phyloP scores from a whole-genome alignment of 2,888 invertebrate species.

The Sturmia bella region DNA sequence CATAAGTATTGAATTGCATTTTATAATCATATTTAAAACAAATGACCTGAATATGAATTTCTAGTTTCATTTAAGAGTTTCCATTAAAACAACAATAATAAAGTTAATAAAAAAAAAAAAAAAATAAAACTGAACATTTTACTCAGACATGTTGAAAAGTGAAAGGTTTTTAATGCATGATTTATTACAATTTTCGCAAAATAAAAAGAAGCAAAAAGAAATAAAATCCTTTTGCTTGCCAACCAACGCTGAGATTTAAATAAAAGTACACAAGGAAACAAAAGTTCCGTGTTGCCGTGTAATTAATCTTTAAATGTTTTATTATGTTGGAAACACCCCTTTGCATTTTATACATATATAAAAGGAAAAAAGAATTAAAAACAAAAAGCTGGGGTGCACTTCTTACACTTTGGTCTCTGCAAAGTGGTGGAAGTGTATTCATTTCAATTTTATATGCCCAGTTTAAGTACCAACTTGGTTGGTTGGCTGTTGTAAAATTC shows the following conservation, averaged over 20 bases:
- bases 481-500: constrained; percentile 29
- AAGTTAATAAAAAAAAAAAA: background rate
- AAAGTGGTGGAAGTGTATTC: background rate
- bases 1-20: constrained; percentile 5
- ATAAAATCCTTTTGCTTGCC: background rate
- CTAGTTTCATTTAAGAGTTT: constrained; percentile 31
- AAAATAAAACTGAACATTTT: constrained; percentile 11
- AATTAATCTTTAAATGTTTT: constrained; percentile 69
- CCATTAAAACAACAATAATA: constrained; percentile 29
- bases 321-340: constrained; percentile 66
- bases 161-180: constrained; percentile 67
- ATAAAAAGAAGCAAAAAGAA: constrained; percentile 10
- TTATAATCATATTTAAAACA: constrained; percentile 31
- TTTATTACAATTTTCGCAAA: constrained; percentile 50
- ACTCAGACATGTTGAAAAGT: constrained; percentile 60
- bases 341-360: constrained; percentile 26
- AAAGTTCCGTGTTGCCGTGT: constrained; percentile 62
- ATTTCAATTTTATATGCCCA: background rate
- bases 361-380: background rate
- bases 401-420: background rate
- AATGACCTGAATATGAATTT: constrained; percentile 49
- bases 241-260: constrained; percentile 52
- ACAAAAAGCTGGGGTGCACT: constrained; percentile 9
- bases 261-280: constrained; percentile 38
- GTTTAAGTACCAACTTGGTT: constrained; percentile 17